A percentile compares a stretch with the other conserved stretches of the same genome.
Conservation (phyloP, 1,140 invertebrate genomes). For the Tribolium castaneum region DNA sequence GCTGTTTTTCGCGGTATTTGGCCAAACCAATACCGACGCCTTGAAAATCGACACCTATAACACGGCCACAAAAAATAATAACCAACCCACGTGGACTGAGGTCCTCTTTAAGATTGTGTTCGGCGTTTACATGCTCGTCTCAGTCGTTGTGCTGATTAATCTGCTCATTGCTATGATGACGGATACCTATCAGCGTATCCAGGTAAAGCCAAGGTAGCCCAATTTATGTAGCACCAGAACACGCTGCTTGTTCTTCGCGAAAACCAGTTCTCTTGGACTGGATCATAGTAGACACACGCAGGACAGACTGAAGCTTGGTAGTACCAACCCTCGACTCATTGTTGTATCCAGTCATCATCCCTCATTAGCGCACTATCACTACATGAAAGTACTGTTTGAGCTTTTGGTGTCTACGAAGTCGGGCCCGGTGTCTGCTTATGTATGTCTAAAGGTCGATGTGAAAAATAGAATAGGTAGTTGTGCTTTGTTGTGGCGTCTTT, state of each 20-base stretch:
- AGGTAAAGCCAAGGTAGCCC: conserved; percentile 70
- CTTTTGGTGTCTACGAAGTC: conserved; percentile 23
- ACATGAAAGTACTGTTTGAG: conserved; percentile 33
- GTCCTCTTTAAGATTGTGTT: conserved; percentile 85
- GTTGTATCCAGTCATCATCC: conserved; percentile 6
- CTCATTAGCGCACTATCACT: conserved; percentile 2
- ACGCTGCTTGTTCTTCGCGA: conserved; percentile 25
- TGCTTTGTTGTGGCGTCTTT: not conserved
- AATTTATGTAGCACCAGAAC: conserved; percentile 28
- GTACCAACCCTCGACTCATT: not conserved
- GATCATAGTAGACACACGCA: conserved; percentile 53
- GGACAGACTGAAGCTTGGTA: conserved; percentile 26
- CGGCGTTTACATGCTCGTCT: conserved; percentile 97
- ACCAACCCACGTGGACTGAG: conserved; percentile 80
- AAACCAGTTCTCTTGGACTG: conserved; percentile 62
- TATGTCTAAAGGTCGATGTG: not conserved
- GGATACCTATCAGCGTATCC: conserved; percentile 98
- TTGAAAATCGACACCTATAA: conserved; percentile 70
- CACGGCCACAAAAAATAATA: conserved; percentile 63
- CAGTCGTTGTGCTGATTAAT: conserved; percentile 98
- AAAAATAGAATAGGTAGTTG: not conserved
- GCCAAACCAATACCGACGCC: conserved; percentile 90
- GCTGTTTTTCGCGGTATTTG: conserved; percentile 99
- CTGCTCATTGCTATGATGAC: conserved; percentile 99
- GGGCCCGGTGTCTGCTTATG: not conserved